Evolutionary conservation across 2,113 vertebrate species (phyloP).

Genomic region (Plectropomus leopardus): DNA sequence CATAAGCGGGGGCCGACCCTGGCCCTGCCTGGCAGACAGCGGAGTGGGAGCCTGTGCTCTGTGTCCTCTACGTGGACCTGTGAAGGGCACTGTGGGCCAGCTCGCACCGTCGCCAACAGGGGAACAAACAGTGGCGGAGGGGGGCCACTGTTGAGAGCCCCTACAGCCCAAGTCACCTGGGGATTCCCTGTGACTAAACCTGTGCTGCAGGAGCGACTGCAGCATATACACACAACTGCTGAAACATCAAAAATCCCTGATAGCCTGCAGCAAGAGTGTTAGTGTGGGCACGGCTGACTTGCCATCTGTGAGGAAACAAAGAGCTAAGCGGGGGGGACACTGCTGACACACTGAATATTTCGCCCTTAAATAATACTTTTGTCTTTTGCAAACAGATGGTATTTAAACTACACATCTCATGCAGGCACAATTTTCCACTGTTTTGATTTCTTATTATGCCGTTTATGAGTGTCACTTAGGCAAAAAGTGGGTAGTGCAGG

Average conservation of each 20-base stretch:
- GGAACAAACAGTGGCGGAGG: slow-evolving; percentile 42
- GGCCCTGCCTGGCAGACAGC: slow-evolving; percentile 47
- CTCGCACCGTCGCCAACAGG: slow-evolving; percentile 24
- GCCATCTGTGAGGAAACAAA: slow-evolving; percentile 55
- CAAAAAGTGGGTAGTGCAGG: neutral
- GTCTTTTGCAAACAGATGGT: slow-evolving; percentile 23
- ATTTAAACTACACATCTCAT: slow-evolving; percentile 4
- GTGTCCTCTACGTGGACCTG: slow-evolving; percentile 64
- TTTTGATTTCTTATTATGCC: slow-evolving; percentile 3
- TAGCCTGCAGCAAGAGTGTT: slow-evolving; percentile 56
- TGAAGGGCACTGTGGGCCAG: slow-evolving; percentile 66
- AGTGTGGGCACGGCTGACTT: slow-evolving; percentile 44
- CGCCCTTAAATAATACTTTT: slow-evolving; percentile 41
- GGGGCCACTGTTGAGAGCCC: slow-evolving; percentile 49
- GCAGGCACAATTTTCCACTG: neutral
- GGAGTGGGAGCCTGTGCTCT: slow-evolving; percentile 24
- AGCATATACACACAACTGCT: slow-evolving; percentile 61
- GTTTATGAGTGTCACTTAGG: slow-evolving; percentile 8
- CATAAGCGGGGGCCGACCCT: slow-evolving; percentile 61
- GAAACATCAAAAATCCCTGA: slow-evolving; percentile 61
- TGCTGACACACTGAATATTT: slow-evolving; percentile 49
- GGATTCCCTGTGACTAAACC: slow-evolving; percentile 71
- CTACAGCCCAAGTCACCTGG: slow-evolving; percentile 61
- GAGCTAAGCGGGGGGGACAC: slow-evolving; percentile 17
- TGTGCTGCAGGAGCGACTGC: slow-evolving; percentile 53